phyloP scores from a whole-genome alignment of 2,113 vertebrate genomes.

The Fulica atra region DNA sequence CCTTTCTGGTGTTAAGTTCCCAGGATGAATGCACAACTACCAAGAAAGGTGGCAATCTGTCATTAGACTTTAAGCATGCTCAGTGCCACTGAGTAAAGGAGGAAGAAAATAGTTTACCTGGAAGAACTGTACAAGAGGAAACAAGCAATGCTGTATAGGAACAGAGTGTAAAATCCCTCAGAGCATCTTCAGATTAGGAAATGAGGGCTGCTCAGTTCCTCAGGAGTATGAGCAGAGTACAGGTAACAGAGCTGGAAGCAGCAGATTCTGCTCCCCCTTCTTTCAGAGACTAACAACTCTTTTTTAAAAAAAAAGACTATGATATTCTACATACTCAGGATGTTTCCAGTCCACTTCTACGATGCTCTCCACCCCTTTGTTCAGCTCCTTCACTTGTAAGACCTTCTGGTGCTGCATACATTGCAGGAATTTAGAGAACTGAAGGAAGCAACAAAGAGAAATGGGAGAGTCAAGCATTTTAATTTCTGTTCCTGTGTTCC shows the following conservation, averaged over 20 bases:
- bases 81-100: neutral
- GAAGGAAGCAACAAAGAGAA: conserved; percentile 6
- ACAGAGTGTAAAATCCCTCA: neutral
- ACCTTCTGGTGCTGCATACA: conserved; percentile 87
- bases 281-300: neutral
- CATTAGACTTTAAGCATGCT: neutral
- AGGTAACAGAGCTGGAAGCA: neutral
- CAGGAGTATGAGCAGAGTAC: neutral
- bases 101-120: neutral
- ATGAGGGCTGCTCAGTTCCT: neutral
- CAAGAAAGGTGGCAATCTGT: neutral
- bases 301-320: neutral
- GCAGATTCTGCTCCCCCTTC: neutral
- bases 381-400: conserved; percentile 91
- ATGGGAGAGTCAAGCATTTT: neutral
- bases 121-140: neutral
- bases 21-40: neutral
- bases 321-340: conserved; percentile 77
- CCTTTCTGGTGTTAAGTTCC: neutral
- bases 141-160: neutral
- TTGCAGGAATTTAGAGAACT: conserved; percentile 96
- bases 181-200: neutral
- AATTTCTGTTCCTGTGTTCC: neutral
- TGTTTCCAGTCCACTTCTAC: conserved; percentile 94
- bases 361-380: conserved; percentile 94